These are phyloP conservation scores for Crotalus helleri DNA, from an alignment of 2,113 vertebrate species.

Conservation along the genomic window DNA sequence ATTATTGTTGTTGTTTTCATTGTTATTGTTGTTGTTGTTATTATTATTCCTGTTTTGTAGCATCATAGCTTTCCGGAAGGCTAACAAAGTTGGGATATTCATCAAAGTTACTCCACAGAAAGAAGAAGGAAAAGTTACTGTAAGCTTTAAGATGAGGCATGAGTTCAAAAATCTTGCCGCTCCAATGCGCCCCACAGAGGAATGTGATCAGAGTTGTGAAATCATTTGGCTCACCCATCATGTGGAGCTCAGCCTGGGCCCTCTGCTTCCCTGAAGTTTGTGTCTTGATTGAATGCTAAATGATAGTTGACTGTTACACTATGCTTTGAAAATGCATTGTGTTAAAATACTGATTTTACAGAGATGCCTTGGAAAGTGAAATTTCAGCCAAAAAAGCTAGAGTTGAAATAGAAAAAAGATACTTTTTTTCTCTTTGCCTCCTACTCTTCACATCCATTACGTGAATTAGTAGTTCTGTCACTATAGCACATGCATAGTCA, in stretches of 20 bases:
- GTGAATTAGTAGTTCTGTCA: constrained; percentile 33
- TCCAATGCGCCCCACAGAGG: constrained; percentile 84
- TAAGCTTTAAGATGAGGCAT: constrained; percentile 94
- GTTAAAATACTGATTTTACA: constrained; percentile 34
- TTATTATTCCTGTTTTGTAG: constrained; percentile 63
- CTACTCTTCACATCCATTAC: constrained; percentile 44
- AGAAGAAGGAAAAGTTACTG: constrained; percentile 85
- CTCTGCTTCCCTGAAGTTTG: constrained; percentile 76
- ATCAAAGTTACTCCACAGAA: constrained; percentile 93
- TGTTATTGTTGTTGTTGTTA: neutral
- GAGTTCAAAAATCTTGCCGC: constrained; percentile 94
- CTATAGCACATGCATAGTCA: constrained; percentile 37
- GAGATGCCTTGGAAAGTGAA: constrained; percentile 49
- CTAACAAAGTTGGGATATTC: constrained; percentile 98
- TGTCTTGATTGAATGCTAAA: neutral
- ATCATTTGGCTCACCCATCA: constrained; percentile 95
- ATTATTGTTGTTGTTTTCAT: neutral
- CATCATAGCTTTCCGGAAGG: constrained; percentile 93
- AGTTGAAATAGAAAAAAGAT: constrained; percentile 18
- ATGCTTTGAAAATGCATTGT: constrained; percentile 1
- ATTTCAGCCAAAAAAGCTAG: neutral
- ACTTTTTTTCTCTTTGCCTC: constrained; percentile 40
- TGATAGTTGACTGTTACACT: constrained; percentile 11
- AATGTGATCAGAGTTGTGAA: constrained; percentile 75
- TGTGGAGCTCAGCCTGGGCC: constrained; percentile 90